Evolutionary conservation across 2,888 invertebrate genomes (phyloP), one percentile per base, ranked within the genome.

Genomic region (Hydrotaea cyrtoneurina): DNA sequence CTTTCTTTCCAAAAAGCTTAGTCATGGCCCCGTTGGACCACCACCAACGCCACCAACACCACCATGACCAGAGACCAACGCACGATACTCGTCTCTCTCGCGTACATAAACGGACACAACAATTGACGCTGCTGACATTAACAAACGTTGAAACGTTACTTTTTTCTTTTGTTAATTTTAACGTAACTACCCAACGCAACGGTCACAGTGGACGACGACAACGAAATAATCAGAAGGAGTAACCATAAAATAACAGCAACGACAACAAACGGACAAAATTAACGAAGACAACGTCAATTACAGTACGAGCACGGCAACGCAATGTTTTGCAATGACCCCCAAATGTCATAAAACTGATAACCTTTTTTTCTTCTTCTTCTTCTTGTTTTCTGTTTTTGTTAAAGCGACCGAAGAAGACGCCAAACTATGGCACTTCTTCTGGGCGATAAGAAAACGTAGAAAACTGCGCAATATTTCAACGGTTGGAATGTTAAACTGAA

Each of bases 321-420:
- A 46, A 46, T 69, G 21, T 46, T 23, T 39, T 10, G 15, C 13
- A 69, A 43, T 85, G 85, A 85, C 85, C 85, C 74, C 82, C 62
- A 80, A 85, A 85, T 62, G 79, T 62, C 79, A 82, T 74, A 80
- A 74, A 82, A 77, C 62, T 85, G 85, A 85, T 85, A 82, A 82
- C 79, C 82, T 82, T 77, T 80, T 72, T 55, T 36, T n/a, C n/a
- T n/a, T n/a, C n/a, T n/a, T n/a, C n/a, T n/a, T n/a, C n/a, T n/a
- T n/a, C n/a, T n/a, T n/a, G n/a, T n/a, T n/a, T n/a, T n/a, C n/a
- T n/a, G n/a, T n/a, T n/a, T n/a, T n/a, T n/a, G n/a, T n/a, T n/a
- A 2, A 46, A 69, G 46, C 21, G 66, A 69, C 19, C 23, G 23
- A 69, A 69, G 23, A 69, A 69, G 69, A 46, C 46, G 43, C 46